phyloP scores from a whole-genome alignment of 2,113 vertebrate genomes.

The Rhadina sibilatrix region DNA sequence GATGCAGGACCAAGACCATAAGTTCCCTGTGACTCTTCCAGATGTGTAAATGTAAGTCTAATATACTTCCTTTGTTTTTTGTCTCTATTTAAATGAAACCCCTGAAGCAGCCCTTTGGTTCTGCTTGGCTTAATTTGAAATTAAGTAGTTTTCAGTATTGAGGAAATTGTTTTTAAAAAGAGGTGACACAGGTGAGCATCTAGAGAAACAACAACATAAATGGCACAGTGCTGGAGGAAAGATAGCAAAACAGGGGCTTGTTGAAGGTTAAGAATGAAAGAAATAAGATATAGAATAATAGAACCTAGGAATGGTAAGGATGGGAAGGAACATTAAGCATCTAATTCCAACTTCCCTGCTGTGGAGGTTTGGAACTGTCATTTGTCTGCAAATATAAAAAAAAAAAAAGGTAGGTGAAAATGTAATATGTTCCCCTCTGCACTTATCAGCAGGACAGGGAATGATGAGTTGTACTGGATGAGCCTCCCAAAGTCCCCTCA shows the following conservation, averaged over 20 bases:
- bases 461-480: background rate
- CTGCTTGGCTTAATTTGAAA: background rate
- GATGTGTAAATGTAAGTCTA: background rate
- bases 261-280: background rate
- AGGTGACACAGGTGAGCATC: rapidly evolving
- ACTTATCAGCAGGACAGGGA: background rate
- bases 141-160: background rate
- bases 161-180: background rate
- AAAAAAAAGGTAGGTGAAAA: background rate
- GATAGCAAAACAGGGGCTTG: background rate
- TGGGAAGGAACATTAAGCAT: background rate
- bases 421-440: background rate
- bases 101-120: background rate
- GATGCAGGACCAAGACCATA: background rate
- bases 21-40: background rate
- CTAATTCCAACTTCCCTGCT: background rate
- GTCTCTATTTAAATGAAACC: background rate
- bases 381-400: background rate
- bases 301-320: background rate
- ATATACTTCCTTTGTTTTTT: background rate
- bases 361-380: background rate
- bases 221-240: background rate
- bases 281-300: background rate
- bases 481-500: background rate
- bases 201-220: background rate